These are phyloP conservation scores for Sebastes variabilis DNA, from an alignment of 2,797 vertebrate species.

Conservation along the genomic window DNA sequence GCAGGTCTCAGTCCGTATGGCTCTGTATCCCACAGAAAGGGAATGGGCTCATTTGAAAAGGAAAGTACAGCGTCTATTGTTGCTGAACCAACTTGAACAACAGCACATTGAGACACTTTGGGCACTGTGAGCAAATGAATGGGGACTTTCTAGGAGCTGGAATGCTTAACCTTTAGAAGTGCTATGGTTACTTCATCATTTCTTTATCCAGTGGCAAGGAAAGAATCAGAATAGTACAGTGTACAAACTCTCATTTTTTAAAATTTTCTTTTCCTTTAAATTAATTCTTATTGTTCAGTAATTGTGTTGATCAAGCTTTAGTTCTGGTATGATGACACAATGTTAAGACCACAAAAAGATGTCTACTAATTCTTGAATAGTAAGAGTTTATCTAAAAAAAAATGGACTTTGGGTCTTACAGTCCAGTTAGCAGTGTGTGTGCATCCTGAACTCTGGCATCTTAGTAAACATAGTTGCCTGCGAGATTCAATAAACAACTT, in stretches of 20 bases:
- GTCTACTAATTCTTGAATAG: neutral
- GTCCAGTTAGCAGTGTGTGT: slow-evolving; percentile 46
- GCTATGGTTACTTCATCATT: slow-evolving; percentile 48
- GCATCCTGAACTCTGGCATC: slow-evolving; percentile 61
- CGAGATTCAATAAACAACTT: slow-evolving; percentile 63
- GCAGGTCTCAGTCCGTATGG: slow-evolving; percentile 52
- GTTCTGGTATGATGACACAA: neutral
- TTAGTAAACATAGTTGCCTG: slow-evolving; percentile 66
- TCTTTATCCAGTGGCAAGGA: slow-evolving; percentile 9
- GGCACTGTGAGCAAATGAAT: slow-evolving; percentile 42
- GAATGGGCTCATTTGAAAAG: slow-evolving; percentile 52
- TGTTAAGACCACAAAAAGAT: neutral
- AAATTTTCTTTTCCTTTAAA: neutral
- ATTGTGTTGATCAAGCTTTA: neutral
- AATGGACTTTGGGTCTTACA: slow-evolving; percentile 60
- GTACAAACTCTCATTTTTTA: neutral
- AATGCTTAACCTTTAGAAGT: slow-evolving; percentile 68
- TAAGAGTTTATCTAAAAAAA: slow-evolving; percentile 28
- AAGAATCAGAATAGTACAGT: neutral
- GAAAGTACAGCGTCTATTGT: slow-evolving; percentile 67
- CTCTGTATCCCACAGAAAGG: slow-evolving; percentile 55
- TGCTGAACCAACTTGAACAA: slow-evolving; percentile 60
- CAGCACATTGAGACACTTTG: slow-evolving; percentile 62
- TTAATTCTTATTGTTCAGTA: neutral
- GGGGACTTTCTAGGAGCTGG: slow-evolving; percentile 50